Evolutionary conservation across 2,113 vertebrate genomes (phyloP).

Genomic region (Phyllostomus hastatus): DNA sequence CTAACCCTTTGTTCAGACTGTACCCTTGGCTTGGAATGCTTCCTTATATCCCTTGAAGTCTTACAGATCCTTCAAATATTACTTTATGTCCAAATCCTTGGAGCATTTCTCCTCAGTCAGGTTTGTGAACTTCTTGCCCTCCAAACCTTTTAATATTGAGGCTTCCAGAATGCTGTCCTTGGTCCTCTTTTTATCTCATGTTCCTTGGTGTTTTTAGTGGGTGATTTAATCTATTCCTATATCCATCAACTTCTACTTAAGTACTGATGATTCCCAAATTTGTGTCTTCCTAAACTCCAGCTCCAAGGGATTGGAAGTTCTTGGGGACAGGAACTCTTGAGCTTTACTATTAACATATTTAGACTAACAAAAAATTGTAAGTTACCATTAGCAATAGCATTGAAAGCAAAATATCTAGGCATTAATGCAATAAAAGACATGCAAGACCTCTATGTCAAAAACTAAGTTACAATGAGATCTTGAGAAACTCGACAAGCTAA

Average conservation of each 20-base stretch:
- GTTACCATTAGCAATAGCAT: background rate
- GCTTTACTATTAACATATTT: background rate
- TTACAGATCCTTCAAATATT: background rate
- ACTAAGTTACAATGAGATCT: background rate
- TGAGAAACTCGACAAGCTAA: background rate
- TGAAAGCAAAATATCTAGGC: background rate
- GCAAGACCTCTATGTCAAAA: background rate
- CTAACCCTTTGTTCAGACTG: background rate
- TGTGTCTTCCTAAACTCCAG: conserved; percentile 31
- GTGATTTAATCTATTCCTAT: background rate
- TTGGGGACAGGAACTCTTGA: background rate
- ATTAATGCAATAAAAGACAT: conserved; percentile 1
- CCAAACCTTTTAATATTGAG: background rate
- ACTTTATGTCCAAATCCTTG: background rate
- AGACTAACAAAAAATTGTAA: conserved; percentile 3
- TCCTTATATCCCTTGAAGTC: background rate
- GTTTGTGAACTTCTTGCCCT: background rate
- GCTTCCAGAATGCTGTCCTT: background rate
- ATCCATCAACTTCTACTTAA: conserved; percentile 18
- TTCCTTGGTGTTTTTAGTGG: background rate
- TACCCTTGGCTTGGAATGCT: background rate
- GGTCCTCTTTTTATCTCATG: background rate
- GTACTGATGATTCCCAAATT: background rate
- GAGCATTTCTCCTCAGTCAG: background rate
- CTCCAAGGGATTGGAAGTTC: background rate